A percentile compares a stretch with the other conserved stretches of the same genome.
Evolutionary conservation across 2,797 vertebrate genomes (phyloP).

Genomic region (Kryptopterus vitreolus): DNA sequence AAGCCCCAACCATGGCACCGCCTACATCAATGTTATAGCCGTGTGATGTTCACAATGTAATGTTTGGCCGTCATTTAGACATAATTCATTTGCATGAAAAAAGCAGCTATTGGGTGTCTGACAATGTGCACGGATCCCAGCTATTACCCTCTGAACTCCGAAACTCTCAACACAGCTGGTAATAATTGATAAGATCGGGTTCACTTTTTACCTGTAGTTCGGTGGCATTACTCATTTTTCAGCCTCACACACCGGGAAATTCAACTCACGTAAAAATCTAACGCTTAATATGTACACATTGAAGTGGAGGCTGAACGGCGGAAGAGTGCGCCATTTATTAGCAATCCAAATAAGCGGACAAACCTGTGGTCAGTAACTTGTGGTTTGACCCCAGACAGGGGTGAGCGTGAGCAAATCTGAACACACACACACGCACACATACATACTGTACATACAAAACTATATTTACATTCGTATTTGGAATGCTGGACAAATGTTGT

Average conservation of each 20-base stretch:
- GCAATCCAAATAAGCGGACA: constrained; percentile 22
- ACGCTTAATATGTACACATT: neutral
- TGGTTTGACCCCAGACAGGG: neutral
- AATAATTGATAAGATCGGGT: neutral
- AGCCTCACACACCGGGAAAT: neutral
- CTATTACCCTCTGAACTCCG: neutral
- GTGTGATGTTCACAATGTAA: too few species aligned
- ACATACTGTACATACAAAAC: too few species aligned
- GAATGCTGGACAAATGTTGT: too few species aligned
- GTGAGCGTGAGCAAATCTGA: constrained; percentile 1
- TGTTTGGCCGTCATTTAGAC: too few species aligned
- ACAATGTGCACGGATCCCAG: neutral
- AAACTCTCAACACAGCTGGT: neutral
- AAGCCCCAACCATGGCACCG: too few species aligned
- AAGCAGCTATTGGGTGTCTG: neutral
- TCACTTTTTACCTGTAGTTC: neutral
- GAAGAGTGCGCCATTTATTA: neutral
- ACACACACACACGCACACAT: too few species aligned
- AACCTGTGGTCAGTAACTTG: constrained; percentile 12
- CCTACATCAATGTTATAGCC: too few species aligned
- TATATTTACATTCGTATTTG: too few species aligned
- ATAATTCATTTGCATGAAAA: neutral
- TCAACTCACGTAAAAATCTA: neutral
- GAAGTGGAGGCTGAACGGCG: neutral
- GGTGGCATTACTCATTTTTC: neutral